phyloP scores from a whole-genome alignment of 2,797 vertebrate genomes.

The Craterocephalus amniculus region DNA sequence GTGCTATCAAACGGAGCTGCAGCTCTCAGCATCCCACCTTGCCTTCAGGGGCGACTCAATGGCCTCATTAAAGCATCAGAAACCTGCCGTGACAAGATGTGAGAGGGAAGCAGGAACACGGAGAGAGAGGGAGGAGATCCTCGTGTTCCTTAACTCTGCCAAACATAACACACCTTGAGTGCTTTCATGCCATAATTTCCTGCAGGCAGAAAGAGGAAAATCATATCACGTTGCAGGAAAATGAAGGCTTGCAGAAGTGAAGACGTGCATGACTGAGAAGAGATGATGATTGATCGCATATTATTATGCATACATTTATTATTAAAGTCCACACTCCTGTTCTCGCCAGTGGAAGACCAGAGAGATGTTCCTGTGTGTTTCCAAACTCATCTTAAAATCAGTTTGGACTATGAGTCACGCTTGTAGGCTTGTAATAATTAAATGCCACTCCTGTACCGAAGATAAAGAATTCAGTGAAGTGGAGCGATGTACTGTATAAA shows the following conservation, averaged over 20 bases:
- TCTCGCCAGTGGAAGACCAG: too few species aligned
- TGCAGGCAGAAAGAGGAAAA: constrained; percentile 29
- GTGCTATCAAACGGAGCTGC: not conserved
- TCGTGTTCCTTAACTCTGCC: constrained; percentile 24
- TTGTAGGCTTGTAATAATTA: too few species aligned
- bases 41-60: constrained; percentile 52
- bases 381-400: too few species aligned
- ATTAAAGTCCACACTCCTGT: too few species aligned
- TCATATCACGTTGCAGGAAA: not conserved
- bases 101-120: constrained; percentile 8
- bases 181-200: constrained; percentile 28
- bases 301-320: not conserved
- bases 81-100: constrained; percentile 55
- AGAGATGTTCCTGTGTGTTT: too few species aligned
- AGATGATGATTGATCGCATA: not conserved
- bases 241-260: constrained; percentile 12
- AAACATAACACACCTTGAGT: constrained; percentile 47
- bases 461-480: too few species aligned
- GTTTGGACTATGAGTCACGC: too few species aligned
- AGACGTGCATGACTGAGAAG: not conserved
- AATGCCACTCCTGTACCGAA: too few species aligned
- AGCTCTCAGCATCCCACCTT: constrained; percentile 42
- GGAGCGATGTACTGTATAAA: too few species aligned
- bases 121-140: constrained; percentile 10
- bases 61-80: constrained; percentile 33